phyloP scores from a whole-genome alignment of 2,113 vertebrate species.

The Bubo blakistoni region DNA sequence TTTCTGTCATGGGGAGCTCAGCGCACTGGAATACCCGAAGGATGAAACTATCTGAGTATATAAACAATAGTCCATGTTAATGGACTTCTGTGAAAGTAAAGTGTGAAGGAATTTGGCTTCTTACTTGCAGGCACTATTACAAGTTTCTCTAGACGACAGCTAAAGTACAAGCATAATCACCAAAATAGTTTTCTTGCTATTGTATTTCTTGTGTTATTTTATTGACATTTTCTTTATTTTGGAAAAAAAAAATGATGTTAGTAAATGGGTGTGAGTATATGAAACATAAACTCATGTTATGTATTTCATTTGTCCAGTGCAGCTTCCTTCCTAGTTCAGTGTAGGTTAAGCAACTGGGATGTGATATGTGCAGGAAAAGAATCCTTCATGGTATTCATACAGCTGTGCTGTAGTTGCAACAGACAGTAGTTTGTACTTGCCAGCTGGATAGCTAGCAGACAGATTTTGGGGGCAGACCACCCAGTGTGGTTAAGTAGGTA shows the following conservation, averaged over 20 bases:
- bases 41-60: not conserved
- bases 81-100: not conserved
- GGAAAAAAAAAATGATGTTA: not conserved
- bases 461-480: conserved; percentile 18
- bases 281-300: not conserved
- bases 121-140: not conserved
- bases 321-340: not conserved
- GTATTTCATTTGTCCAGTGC: not conserved
- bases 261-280: not conserved
- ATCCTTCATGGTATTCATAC: not conserved
- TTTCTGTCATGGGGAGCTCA: not conserved
- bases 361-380: not conserved
- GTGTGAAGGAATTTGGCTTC: not conserved
- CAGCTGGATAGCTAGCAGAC: not conserved
- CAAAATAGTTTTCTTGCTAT: not conserved
- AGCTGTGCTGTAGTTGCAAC: not conserved
- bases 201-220: not conserved
- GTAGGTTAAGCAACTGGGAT: not conserved
- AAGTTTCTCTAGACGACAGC: not conserved
- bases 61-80: not conserved
- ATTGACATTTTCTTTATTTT: not conserved
- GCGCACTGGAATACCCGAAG: not conserved
- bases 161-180: not conserved
- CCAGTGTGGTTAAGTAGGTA: not conserved
- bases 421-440: conserved; percentile 1